A percentile compares a stretch with the other conserved stretches of the same genome.
phyloP scores from a whole-genome alignment of 2,888 invertebrate species.

The Ormyrus labotus region DNA sequence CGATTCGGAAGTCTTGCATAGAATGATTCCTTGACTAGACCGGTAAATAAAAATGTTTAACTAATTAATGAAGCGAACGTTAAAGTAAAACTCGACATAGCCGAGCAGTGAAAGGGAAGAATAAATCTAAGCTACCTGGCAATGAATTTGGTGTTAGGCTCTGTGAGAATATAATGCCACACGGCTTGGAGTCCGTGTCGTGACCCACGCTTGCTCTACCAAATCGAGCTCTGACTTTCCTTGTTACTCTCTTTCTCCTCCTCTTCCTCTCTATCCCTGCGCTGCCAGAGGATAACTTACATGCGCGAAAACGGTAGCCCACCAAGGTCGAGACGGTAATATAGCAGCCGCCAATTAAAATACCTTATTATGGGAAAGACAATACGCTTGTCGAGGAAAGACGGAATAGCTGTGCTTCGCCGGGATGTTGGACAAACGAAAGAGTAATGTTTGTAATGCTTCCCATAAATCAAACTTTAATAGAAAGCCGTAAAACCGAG shows the following conservation, averaged over 20 bases:
- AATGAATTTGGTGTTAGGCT: conserved; percentile 71
- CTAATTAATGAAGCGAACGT: too few species aligned
- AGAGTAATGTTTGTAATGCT: too few species aligned
- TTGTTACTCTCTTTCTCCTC: neutral
- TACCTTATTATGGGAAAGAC: conserved; percentile 71
- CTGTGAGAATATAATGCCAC: conserved; percentile 54
- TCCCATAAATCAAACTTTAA: too few species aligned
- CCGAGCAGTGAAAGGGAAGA: conserved; percentile 48
- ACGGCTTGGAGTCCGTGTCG: conserved; percentile 26
- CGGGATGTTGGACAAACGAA: neutral
- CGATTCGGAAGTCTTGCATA: too few species aligned
- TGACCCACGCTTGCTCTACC: conserved; percentile 30
- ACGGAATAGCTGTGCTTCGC: neutral
- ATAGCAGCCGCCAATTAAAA: conserved; percentile 73
- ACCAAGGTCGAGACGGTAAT: conserved; percentile 58
- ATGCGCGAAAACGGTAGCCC: conserved; percentile 10
- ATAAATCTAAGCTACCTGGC: conserved; percentile 69
- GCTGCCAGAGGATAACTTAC: neutral
- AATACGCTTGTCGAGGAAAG: conserved; percentile 61
- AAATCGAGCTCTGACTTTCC: neutral
- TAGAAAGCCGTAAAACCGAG: too few species aligned
- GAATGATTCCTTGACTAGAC: too few species aligned
- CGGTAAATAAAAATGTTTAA: too few species aligned
- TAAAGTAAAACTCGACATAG: too few species aligned
- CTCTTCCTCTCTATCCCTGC: neutral